Base-by-base conservation (phyloP, 2,888 invertebrate genomes). In the Gerris lacustris region DNA sequence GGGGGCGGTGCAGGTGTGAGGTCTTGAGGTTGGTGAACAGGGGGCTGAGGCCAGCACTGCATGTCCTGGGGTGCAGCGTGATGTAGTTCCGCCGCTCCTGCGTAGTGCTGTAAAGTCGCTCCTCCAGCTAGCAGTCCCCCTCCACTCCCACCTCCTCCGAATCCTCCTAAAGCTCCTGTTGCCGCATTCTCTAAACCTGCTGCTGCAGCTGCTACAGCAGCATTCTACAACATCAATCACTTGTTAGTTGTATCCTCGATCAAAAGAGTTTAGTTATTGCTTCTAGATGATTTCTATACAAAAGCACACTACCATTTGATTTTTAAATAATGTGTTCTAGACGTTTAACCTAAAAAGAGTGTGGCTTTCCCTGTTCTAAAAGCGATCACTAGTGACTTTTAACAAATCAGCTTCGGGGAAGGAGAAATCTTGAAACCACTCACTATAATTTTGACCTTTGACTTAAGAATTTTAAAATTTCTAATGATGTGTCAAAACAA, bases 151-250 rank as follows among this genome's bases (percentile, higher is more conserved):
- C 67, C 67, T 44, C 5, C 44, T n/a, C 67, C 67, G 15, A 11
- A 44, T 11, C 62, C 62, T 62, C 15, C 45, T 74, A 73, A 31
- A 73, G 73, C 67, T 74, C 68, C 44, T 76, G 75, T 18, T 74
- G 73, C 7, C 73, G 74, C 63, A 73, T 64, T 15, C 69, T 73
- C 18, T 74, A 73, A 63, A 74, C 44, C 68, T 5, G 66, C 71
- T n/a, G 63, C 68, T 6, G 55, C 68, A 17, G 67, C 68, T 0
- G 69, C 63, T 15, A 70, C 66, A 6, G 68, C 71, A 7, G 67
- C 31, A 31, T 31, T 31, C 31, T 31, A 4, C 31, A 31, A 64
- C 0, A 66, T 66, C 17, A 63, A 66, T 17, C 62, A 47, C 62
- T 69, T 62, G 63, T 67, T 63, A 11, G 69, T 64, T 7, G 44